phyloP scores from a whole-genome alignment of 2,888 invertebrate species.

The Cataglyphis cursor region DNA sequence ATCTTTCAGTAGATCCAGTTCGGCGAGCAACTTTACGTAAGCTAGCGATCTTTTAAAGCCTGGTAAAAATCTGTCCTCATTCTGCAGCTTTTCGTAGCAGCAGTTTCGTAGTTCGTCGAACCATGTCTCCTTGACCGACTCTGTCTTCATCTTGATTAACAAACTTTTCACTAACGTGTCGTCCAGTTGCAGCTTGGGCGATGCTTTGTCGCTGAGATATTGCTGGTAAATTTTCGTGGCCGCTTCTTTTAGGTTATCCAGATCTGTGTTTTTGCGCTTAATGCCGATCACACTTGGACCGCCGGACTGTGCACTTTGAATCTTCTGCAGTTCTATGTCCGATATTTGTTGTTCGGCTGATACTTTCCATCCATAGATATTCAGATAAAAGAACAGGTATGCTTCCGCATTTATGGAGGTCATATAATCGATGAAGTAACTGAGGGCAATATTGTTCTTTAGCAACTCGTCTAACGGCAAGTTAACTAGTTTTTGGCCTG shows the following conservation, averaged over 20 bases:
- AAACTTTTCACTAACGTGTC: constrained; percentile 89
- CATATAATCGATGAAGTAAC: constrained; percentile 93
- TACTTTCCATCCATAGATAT: constrained; percentile 90
- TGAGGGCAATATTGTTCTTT: constrained; percentile 92
- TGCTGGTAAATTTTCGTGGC: constrained; percentile 92
- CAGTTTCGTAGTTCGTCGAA: constrained; percentile 94
- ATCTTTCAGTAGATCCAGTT: constrained; percentile 91
- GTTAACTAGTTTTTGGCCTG: constrained; percentile 88
- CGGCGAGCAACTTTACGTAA: constrained; percentile 91
- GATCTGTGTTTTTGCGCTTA: constrained; percentile 81
- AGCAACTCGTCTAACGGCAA: constrained; percentile 91
- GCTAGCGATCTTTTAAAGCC: constrained; percentile 90
- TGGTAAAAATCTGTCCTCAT: constrained; percentile 89
- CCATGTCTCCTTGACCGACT: constrained; percentile 90
- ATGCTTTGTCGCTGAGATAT: constrained; percentile 92
- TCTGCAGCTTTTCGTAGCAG: constrained; percentile 89
- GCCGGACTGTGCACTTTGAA: constrained; percentile 82
- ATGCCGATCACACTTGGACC: constrained; percentile 53
- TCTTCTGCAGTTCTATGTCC: constrained; percentile 88
- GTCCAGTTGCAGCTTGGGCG: constrained; percentile 89
- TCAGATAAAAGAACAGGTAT: constrained; percentile 93
- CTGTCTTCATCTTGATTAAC: constrained; percentile 89
- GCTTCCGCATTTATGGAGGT: constrained; percentile 90
- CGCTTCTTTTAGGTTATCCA: constrained; percentile 89
- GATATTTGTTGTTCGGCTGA: constrained; percentile 91